phyloP scores from a whole-genome alignment of 35 echinoderm and acorn worm genomes.

The Eucidaris tribuloides region DNA sequence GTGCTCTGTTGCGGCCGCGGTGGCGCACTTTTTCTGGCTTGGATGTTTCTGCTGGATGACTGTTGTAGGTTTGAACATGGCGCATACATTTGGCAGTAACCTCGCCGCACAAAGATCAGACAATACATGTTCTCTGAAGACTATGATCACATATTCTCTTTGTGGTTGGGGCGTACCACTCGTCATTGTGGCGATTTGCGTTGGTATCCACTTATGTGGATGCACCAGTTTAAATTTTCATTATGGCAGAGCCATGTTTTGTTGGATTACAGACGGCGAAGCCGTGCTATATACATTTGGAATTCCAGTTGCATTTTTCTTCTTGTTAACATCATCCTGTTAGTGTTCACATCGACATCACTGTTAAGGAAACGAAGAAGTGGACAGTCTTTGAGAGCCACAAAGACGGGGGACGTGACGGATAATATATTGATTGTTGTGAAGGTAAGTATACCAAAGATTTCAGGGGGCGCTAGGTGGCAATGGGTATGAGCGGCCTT shows the following conservation, averaged over 20 bases:
- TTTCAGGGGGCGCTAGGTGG: too few species aligned
- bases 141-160: slow-evolving; percentile 6
- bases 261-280: slow-evolving; percentile 69
- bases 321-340: slow-evolving; percentile 19
- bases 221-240: slow-evolving; percentile 38
- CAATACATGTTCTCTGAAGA: background rate
- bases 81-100: slow-evolving; percentile 46
- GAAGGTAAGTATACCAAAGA: background rate
- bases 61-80: slow-evolving; percentile 63
- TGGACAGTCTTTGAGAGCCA: background rate
- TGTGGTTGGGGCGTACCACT: slow-evolving; percentile 58
- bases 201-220: slow-evolving; percentile 25
- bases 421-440: background rate
- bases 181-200: slow-evolving; percentile 25
- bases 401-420: background rate
- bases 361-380: background rate
- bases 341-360: slow-evolving; percentile 19
- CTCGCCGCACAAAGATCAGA: background rate
- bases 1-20: slow-evolving; percentile 31
- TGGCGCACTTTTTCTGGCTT: slow-evolving; percentile 67
- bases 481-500: too few species aligned
- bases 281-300: slow-evolving; percentile 30
- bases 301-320: slow-evolving; percentile 24
- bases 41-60: slow-evolving; percentile 73
- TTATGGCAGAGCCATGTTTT: slow-evolving; percentile 34